Conservation (phyloP, 1,140 invertebrate genomes). For the Choristoneura fumiferana region DNA sequence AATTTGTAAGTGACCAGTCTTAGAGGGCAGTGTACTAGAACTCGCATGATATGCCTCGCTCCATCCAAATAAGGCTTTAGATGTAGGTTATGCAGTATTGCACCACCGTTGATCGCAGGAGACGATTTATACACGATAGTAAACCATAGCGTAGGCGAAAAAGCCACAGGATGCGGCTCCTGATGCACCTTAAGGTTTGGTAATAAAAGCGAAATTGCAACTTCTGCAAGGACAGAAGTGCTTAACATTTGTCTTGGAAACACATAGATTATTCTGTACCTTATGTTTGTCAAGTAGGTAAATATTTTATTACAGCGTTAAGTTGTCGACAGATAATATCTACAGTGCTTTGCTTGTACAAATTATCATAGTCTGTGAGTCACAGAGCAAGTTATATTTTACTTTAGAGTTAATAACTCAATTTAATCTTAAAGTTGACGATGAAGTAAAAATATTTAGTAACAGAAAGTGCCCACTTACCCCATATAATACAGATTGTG, state of each 20-base stretch:
- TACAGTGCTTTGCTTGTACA: slow-evolving; percentile 26
- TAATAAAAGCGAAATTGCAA: neutral
- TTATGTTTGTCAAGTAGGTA: slow-evolving; percentile 38
- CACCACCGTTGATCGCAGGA: slow-evolving; percentile 32
- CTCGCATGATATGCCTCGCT: no score
- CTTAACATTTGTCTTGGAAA: slow-evolving; percentile 54
- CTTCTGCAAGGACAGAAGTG: neutral
- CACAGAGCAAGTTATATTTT: neutral
- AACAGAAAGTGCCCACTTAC: no score
- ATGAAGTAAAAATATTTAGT: no score
- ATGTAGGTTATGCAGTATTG: slow-evolving; percentile 6
- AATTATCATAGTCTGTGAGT: slow-evolving; percentile 14
- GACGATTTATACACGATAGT: slow-evolving; percentile 59
- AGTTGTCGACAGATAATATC: slow-evolving; percentile 42
- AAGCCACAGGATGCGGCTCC: neutral
- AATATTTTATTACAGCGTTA: slow-evolving; percentile 50
- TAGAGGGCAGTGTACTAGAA: no score
- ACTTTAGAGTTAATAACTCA: neutral
- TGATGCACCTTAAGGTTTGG: neutral
- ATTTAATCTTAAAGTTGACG: neutral
- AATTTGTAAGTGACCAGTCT: no score
- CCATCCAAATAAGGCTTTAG: no score
- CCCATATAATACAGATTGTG: no score
- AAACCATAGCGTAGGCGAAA: slow-evolving; percentile 35
- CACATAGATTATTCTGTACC: slow-evolving; percentile 51